Percentiles rank a stretch among this genome's conserved stretches.
phyloP scores from a whole-genome alignment of 2,113 vertebrate species.

The Ochotona curzoniae region DNA sequence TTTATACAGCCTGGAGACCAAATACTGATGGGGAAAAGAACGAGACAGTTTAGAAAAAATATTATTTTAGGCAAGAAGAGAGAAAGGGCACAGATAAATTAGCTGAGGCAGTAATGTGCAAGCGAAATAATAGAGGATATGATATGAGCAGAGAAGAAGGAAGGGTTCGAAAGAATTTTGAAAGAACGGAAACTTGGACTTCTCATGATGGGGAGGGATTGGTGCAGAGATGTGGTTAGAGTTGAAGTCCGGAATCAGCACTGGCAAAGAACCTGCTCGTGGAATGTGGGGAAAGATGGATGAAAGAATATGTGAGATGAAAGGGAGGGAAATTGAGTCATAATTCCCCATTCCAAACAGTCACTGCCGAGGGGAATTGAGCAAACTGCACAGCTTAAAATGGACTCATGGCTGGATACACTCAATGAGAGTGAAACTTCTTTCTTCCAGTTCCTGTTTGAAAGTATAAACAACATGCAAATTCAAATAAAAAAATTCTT shows the following conservation, averaged over 20 bases:
- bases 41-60: slow-evolving; percentile 39
- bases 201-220: slow-evolving; percentile 2
- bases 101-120: not conserved
- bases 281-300: slow-evolving; percentile 55
- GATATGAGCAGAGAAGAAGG: not conserved
- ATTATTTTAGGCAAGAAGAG: slow-evolving; percentile 43
- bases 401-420: slow-evolving; percentile 45
- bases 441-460: slow-evolving; percentile 65
- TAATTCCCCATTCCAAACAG: slow-evolving; percentile 33
- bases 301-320: slow-evolving; percentile 71
- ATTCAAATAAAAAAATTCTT: slow-evolving; percentile 76
- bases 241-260: slow-evolving; percentile 42
- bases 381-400: slow-evolving; percentile 20
- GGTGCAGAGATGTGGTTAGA: slow-evolving; percentile 60
- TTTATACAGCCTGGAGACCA: slow-evolving; percentile 45
- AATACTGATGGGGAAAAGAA: not conserved
- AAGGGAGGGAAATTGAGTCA: slow-evolving; percentile 75
- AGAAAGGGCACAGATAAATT: not conserved
- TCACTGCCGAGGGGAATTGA: slow-evolving; percentile 22
- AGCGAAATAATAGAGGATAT: not conserved
- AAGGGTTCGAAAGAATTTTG: slow-evolving; percentile 16
- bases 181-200: slow-evolving; percentile 66
- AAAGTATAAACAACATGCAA: slow-evolving; percentile 81
- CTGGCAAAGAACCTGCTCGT: slow-evolving; percentile 44
- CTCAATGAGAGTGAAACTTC: slow-evolving; percentile 48